Percentiles rank a stretch among this genome's conserved stretches.
phyloP scores from a whole-genome alignment of 2,888 invertebrate species.

The Hypsopygia costalis region DNA sequence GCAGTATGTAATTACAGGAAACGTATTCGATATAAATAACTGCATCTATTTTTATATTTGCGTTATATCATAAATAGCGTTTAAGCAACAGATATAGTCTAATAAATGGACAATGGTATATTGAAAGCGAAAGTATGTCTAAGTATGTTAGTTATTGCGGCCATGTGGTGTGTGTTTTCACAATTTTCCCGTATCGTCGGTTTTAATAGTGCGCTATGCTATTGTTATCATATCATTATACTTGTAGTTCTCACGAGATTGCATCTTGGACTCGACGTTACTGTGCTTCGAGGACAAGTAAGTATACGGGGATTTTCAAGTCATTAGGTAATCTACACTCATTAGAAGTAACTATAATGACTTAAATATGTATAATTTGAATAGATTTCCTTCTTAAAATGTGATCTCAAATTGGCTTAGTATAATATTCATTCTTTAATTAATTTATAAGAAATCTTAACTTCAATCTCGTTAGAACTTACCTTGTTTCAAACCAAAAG shows the following conservation, averaged over 20 bases:
- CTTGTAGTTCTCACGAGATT: slow-evolving; percentile 34
- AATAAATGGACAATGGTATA: slow-evolving; percentile 24
- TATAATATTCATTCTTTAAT: too few relatives aligned
- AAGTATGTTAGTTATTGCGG: slow-evolving; percentile 18
- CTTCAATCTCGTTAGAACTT: too few relatives aligned
- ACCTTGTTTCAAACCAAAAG: too few relatives aligned
- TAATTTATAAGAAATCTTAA: too few relatives aligned
- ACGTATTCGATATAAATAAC: slow-evolving; percentile 8
- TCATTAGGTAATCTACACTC: slow-evolving; percentile 1
- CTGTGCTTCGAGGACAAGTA: slow-evolving; percentile 16
- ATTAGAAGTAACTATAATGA: slow-evolving; percentile 6
- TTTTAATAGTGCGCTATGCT: slow-evolving; percentile 25
- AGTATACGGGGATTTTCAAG: slow-evolving; percentile 6
- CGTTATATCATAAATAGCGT: background rate
- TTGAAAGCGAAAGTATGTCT: slow-evolving; percentile 33
- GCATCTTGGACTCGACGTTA: slow-evolving; percentile 24
- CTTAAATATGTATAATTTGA: too few relatives aligned
- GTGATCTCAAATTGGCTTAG: too few relatives aligned
- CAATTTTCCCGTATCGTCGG: slow-evolving; percentile 17
- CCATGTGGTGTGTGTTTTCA: slow-evolving; percentile 6
- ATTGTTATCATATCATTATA: slow-evolving; percentile 13
- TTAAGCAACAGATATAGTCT: slow-evolving; percentile 19
- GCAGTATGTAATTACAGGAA: slow-evolving; percentile 21
- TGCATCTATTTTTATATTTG: background rate
- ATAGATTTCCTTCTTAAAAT: too few relatives aligned